Percentiles rank a stretch among this genome's conserved stretches.
Evolutionary conservation across 2,797 vertebrate species (phyloP).

Genomic region (Tragelaphus eurycerus): DNA sequence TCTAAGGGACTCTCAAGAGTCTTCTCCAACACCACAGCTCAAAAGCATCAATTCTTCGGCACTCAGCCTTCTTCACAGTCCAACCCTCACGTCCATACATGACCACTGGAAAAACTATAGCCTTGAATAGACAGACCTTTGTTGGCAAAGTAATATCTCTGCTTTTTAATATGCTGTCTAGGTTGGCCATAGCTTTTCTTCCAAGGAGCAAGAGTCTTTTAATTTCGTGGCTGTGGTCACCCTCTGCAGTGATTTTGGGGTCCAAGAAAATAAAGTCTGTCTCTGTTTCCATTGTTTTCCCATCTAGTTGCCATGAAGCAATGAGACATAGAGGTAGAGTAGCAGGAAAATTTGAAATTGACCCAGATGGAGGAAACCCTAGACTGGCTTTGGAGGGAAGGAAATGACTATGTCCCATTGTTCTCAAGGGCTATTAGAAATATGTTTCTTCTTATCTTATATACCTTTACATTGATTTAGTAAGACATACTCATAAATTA

Average conservation of each 20-base stretch:
- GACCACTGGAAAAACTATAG: background rate
- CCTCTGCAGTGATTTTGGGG: background rate
- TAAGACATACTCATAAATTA: background rate
- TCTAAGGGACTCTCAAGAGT: background rate
- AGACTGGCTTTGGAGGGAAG: background rate
- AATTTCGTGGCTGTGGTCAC: background rate
- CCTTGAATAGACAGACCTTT: background rate
- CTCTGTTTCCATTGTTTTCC: background rate
- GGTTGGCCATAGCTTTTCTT: background rate
- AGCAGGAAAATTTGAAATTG: background rate
- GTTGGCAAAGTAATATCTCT: background rate
- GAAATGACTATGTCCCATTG: background rate
- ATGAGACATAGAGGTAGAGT: background rate
- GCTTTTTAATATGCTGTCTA: background rate
- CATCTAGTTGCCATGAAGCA: background rate
- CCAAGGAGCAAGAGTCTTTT: background rate
- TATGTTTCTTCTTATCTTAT: background rate
- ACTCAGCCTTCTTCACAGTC: background rate
- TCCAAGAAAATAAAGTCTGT: background rate
- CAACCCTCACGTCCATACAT: background rate
- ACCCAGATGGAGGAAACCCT: background rate
- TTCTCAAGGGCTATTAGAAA: background rate
- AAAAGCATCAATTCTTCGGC: background rate
- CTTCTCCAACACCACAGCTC: background rate
- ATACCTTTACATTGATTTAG: background rate